phyloP scores from a whole-genome alignment of 2,888 invertebrate genomes.

The Tachina fera region DNA sequence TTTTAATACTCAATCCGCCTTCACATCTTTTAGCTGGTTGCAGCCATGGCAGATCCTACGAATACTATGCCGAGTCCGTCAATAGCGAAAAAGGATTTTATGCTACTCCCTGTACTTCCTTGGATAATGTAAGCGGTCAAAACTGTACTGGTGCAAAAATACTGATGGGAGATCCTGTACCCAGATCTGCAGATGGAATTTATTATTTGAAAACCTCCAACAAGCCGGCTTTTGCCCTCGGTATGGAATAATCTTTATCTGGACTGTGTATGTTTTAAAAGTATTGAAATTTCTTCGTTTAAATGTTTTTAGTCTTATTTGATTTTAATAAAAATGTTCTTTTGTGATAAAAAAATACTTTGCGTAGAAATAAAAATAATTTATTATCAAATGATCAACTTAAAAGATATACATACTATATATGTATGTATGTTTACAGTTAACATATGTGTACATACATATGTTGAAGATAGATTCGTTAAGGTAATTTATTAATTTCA shows the following conservation, averaged over 20 bases:
- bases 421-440: too few relatives aligned
- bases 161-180: slow-evolving; percentile 85
- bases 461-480: too few relatives aligned
- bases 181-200: slow-evolving; percentile 83
- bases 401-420: not conserved
- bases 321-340: slow-evolving; percentile 55
- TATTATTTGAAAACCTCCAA: slow-evolving; percentile 86
- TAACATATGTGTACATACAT: too few relatives aligned
- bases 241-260: slow-evolving; percentile 73
- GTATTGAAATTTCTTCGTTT: not conserved
- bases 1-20: not conserved
- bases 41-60: slow-evolving; percentile 87
- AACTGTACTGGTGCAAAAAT: slow-evolving; percentile 80
- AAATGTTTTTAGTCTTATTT: slow-evolving; percentile 9
- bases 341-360: slow-evolving; percentile 36
- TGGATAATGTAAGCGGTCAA: slow-evolving; percentile 80
- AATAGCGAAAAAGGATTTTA: slow-evolving; percentile 84
- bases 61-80: slow-evolving; percentile 87
- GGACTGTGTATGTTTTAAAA: not conserved
- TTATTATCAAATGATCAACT: not conserved
- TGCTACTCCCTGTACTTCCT: slow-evolving; percentile 85
- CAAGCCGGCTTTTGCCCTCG: slow-evolving; percentile 84
- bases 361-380: not conserved
- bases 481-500: too few relatives aligned
- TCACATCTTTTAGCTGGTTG: slow-evolving; percentile 84